Base-by-base conservation (phyloP, 2,113 vertebrate genomes). In the Lethenteron camtschaticum region DNA sequence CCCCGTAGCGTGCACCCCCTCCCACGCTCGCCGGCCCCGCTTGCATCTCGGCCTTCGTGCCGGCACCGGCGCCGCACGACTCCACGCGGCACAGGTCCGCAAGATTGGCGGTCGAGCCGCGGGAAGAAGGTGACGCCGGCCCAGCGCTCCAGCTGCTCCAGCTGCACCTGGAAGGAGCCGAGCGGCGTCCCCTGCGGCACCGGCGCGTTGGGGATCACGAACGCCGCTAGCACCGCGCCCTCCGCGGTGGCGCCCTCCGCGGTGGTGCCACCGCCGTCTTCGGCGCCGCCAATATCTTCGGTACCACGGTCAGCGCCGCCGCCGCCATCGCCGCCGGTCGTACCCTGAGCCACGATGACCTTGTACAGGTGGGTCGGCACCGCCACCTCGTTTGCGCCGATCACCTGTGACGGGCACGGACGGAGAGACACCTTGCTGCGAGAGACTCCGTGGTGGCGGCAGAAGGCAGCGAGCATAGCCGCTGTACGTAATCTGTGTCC, bases 331-430 rank as follows among this genome's bases (percentile, higher is more conserved):
- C 41, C 41, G 41, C 41, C 41, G 1, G 71, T 73, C 69, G 77
- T 82, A 69, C 78, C 76, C 11, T 77, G 79, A 41, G 80, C 85
- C 0, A 89, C 80, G 74, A 89, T 78, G 71, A 86, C 83, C 76
- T 89, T 89, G 75, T 83, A 87, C 1, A 89, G 83, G 73, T 88
- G 87, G 2, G 87, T 85, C 8, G 86, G 85, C 2, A 88, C 85
- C 0, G 84, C 82, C 2, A 89, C 83, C 0, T 85, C 78, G 58
- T 83, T 82, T 74, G 82, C 78, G 0, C 87, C 87, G 0, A 89
- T 88, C 1, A 88, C 82, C 86, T 89, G 74, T 2, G 20, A 66
- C n/a, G 20, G 41, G 41, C 41, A 41, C 41, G 41, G 41, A 1
- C 41, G 41, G 41, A 41, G 41, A 41, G 41, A 41, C 41, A 4